These are phyloP conservation scores for Nasonia giraulti DNA, from an alignment of 1,140 invertebrate genomes.

Conservation along the genomic window DNA sequence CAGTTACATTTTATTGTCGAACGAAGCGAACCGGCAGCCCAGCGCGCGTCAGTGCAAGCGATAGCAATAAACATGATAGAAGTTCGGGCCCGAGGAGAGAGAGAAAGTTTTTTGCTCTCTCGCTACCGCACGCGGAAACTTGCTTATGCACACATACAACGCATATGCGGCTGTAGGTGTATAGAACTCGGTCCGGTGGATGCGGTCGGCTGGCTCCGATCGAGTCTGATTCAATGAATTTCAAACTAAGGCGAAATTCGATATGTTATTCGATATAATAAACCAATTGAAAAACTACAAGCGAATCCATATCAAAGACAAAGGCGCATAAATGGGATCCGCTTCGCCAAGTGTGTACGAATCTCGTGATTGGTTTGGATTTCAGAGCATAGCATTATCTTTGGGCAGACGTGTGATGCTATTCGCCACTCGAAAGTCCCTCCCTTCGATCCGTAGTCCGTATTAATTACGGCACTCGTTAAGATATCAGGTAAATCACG, in stretches of 20 bases:
- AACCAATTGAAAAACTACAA: too few species aligned
- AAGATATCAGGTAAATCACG: slow-evolving; percentile 63
- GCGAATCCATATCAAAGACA: neutral
- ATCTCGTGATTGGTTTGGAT: neutral
- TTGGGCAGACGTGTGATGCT: neutral
- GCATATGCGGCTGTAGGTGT: neutral
- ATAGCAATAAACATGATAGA: slow-evolving; percentile 43
- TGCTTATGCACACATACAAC: slow-evolving; percentile 2
- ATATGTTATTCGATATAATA: neutral
- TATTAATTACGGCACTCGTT: slow-evolving; percentile 70
- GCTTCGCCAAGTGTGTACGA: neutral
- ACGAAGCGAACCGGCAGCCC: neutral
- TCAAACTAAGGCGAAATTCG: neutral
- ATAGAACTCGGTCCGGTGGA: slow-evolving; percentile 2
- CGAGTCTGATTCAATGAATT: neutral
- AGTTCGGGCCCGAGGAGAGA: neutral
- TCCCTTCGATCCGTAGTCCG: slow-evolving; percentile 65
- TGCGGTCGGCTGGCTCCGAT: slow-evolving; percentile 10
- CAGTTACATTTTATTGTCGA: slow-evolving; percentile 37
- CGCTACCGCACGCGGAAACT: neutral
- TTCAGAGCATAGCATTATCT: neutral
- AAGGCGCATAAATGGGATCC: neutral
- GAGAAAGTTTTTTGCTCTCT: slow-evolving; percentile 10
- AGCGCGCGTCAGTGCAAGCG: slow-evolving; percentile 14
- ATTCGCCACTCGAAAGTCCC: slow-evolving; percentile 53